These are phyloP conservation scores for Ondatra zibethicus DNA, from an alignment of 2,113 vertebrate genomes.

Conservation along the genomic window DNA sequence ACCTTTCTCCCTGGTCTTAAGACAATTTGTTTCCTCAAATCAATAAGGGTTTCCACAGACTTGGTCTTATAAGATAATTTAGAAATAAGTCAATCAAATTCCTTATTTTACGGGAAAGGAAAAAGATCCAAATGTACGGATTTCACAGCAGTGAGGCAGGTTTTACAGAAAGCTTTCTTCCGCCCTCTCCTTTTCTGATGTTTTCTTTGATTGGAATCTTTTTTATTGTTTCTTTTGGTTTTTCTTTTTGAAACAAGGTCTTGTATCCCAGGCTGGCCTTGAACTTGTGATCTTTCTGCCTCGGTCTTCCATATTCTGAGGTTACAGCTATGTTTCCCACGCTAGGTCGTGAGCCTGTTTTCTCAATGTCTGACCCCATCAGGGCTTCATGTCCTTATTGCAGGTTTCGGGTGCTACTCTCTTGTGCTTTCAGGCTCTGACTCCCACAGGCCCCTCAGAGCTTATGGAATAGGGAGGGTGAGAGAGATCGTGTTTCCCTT, in stretches of 20 bases:
- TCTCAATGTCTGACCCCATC: not conserved
- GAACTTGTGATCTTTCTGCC: not conserved
- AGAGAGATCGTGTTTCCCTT: not conserved
- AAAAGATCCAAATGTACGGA: not conserved
- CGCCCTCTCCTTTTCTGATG: not conserved
- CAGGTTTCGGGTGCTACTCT: not conserved
- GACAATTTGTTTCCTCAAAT: not conserved
- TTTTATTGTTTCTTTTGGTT: not conserved
- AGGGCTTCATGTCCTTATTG: not conserved
- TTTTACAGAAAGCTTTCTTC: not conserved
- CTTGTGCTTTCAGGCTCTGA: rapidly evolving
- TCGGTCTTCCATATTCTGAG: not conserved
- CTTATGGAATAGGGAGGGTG: not conserved
- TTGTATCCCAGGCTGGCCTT: not conserved
- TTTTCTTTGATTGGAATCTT: not conserved
- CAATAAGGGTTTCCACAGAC: not conserved
- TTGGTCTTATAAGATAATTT: not conserved
- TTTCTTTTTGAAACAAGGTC: not conserved
- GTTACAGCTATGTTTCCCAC: not conserved
- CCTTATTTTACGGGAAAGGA: not conserved
- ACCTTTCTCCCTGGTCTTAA: not conserved
- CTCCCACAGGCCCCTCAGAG: too few species aligned
- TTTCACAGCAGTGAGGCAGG: rapidly evolving
- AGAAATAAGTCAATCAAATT: not conserved
- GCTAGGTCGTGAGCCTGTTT: not conserved